phyloP scores from a whole-genome alignment of 1,140 invertebrate species.

The Trialeurodes vaporariorum region DNA sequence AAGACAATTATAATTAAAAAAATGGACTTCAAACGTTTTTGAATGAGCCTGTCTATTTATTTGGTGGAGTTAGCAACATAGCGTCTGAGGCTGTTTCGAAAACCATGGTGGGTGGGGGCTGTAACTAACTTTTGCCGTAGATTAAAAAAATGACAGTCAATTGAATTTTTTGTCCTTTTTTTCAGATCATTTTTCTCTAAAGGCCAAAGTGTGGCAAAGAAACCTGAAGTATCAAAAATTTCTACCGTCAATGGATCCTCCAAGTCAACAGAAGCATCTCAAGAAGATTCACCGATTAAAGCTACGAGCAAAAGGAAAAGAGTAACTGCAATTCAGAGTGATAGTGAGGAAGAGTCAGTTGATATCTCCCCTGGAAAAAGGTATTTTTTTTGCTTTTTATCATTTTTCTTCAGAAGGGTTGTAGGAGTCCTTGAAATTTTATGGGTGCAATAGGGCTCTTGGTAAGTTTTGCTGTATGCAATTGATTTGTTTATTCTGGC shows the following conservation, averaged over 20 bases:
- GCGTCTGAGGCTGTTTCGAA: too few species aligned
- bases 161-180: neutral
- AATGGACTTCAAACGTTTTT: neutral
- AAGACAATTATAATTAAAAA: neutral
- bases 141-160: neutral
- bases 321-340: slow-evolving; percentile 10
- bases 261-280: neutral
- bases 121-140: neutral
- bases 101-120: too few species aligned
- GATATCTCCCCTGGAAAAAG: neutral
- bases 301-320: slow-evolving; percentile 14
- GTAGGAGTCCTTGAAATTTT: too few species aligned
- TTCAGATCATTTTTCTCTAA: neutral
- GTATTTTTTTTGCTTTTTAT: neutral
- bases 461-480: too few species aligned
- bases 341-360: slow-evolving; percentile 12
- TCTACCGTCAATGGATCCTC: neutral
- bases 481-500: too few species aligned
- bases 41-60: neutral
- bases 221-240: neutral
- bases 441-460: too few species aligned
- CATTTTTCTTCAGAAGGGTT: too few species aligned
- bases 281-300: slow-evolving; percentile 7
- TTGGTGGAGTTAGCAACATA: too few species aligned
- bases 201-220: neutral